A percentile compares a stretch with the other conserved stretches of the same genome.
Evolutionary conservation across 2,797 vertebrate genomes (phyloP).

Genomic region (Orientallactaga sibirica): DNA sequence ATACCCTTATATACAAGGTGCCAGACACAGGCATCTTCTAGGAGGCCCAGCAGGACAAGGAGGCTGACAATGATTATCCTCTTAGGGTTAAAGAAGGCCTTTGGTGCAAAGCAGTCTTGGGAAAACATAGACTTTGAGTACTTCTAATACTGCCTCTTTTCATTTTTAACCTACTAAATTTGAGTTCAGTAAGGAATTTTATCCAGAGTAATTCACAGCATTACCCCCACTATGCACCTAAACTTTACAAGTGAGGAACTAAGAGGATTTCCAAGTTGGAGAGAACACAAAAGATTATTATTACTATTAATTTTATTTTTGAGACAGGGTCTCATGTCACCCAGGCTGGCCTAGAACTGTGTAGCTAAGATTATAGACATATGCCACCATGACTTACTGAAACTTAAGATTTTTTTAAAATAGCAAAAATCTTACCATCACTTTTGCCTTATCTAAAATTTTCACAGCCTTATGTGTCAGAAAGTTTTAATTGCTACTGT

Average conservation of each 20-base stretch:
- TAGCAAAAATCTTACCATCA: conserved; percentile 33
- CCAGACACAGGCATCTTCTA: background rate
- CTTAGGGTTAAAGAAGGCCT: conserved; percentile 14
- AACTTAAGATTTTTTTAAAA: background rate
- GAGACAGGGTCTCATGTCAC: background rate
- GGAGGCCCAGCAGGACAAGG: background rate
- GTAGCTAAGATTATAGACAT: too few relatives aligned
- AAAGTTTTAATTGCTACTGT: conserved; percentile 55
- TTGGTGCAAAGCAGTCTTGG: conserved; percentile 2
- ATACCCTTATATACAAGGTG: background rate
- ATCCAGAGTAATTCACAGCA: conserved; percentile 49
- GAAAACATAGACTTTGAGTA: conserved; percentile 18
- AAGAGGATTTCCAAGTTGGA: conserved; percentile 34
- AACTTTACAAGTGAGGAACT: conserved; percentile 33
- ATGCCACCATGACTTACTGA: background rate
- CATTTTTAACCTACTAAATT: conserved; percentile 42
- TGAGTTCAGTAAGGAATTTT: conserved; percentile 55
- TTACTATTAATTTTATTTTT: background rate
- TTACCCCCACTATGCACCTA: background rate
- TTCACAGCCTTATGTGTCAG: conserved; percentile 13
- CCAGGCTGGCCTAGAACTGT: background rate
- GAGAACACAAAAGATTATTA: background rate
- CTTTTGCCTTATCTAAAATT: background rate
- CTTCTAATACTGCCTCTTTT: conserved; percentile 10
- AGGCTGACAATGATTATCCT: background rate